Evolutionary conservation across 1,140 invertebrate genomes (phyloP), one percentile per base, ranked within the genome.

Genomic region (Drosophila kepulauana): DNA sequence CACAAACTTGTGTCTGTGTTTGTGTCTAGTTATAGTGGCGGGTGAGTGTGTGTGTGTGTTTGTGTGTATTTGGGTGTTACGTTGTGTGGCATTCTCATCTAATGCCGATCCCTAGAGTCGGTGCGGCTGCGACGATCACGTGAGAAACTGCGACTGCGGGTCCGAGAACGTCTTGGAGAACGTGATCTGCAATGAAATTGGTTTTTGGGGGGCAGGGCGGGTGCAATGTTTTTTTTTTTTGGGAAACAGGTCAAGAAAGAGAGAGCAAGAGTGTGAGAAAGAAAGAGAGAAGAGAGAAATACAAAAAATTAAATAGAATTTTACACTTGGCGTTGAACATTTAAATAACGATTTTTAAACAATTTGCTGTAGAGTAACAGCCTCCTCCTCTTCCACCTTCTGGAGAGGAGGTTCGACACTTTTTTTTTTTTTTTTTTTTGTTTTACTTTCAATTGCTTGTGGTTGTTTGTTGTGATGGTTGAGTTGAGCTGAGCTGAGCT

Each of bases 81-180:
- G 61, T 15, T 30, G 56, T 20, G 5, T 8, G 8, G 7, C 38
- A 58, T 59, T 62, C 20, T 4, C 59, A 38, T 81, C 88, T 93
- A 94, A 75, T 93, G 93, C 45, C 93, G 93, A 81, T 94, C 93
- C 75, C 93, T 91, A 5, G 94, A 94, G 66, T 94, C 93, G 41
- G 93, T 93, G 56, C 93, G 93, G 74, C 93, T 93, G 70, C 93
- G 90, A 75, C 93, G 86, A 65, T 93, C 93, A 58, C 93, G 85
- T 65, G 93, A 94, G 63, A 93, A 93, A 63, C 93, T 94, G 67
- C 94, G 85, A 15, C 93, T 93, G 49, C 93, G 90, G 41, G 93
- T 93, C 43, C 93, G 88, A 2, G 93, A 93, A 16, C 93, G 91
- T 62, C 94, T 82, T 38, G 94, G 94, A 11, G 93, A 94, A 49